Conservation (phyloP, 2,797 vertebrate genomes). For the Pelochelys cantorii region DNA sequence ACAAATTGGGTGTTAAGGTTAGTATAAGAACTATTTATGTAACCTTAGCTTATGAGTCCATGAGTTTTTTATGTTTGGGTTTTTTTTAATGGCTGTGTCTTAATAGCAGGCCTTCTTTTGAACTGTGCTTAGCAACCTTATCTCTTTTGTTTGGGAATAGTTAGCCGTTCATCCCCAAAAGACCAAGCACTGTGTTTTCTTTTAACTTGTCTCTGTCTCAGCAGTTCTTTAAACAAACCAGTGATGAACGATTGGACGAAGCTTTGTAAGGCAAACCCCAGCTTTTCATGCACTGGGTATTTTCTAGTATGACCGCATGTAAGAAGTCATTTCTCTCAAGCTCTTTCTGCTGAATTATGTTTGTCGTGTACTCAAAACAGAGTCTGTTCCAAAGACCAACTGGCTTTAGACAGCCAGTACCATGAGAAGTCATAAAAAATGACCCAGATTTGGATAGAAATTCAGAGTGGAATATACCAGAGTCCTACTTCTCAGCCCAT, state of each 20-base stretch:
- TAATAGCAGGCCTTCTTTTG: not conserved
- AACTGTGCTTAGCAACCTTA: constrained; percentile 35
- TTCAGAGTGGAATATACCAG: not conserved
- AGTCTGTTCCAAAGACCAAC: not conserved
- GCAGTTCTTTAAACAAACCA: constrained; percentile 30
- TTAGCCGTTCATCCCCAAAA: not conserved
- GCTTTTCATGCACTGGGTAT: not conserved
- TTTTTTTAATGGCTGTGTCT: not conserved
- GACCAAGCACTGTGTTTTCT: not conserved
- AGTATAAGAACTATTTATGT: not conserved
- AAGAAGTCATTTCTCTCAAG: not conserved
- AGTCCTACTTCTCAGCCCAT: not conserved
- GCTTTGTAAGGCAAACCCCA: constrained; percentile 15
- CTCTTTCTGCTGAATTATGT: constrained; percentile 19
- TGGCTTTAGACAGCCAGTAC: not conserved
- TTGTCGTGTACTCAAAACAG: not conserved
- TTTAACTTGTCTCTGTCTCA: not conserved
- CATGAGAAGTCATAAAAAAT: not conserved
- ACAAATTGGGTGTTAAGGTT: not conserved
- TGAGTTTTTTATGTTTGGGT: not conserved
- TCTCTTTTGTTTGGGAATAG: constrained; percentile 34
- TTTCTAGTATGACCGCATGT: not conserved
- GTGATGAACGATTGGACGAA: not conserved
- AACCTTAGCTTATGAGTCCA: not conserved
- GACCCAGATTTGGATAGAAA: not conserved